Conservation (phyloP, 2,888 invertebrate species). For the Mesorhabditis belari region DNA sequence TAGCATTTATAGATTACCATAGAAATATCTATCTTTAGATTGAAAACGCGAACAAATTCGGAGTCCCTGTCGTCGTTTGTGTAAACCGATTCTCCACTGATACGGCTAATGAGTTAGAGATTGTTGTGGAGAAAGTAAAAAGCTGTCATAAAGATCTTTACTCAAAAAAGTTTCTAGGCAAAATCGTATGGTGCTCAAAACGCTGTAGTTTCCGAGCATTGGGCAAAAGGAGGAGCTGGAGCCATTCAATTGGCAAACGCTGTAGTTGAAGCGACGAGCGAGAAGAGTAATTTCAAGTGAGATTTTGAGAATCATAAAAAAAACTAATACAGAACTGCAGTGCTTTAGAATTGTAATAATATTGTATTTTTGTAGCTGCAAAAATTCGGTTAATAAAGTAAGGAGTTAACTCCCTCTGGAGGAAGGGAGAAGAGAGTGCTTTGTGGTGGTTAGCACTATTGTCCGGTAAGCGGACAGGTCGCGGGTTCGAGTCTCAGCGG, state of each 20-base stretch:
- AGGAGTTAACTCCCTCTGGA: too few relatives aligned
- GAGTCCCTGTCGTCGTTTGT: constrained; percentile 87
- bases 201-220: constrained; percentile 81
- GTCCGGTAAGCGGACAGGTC: too few relatives aligned
- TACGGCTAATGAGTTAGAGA: constrained; percentile 72
- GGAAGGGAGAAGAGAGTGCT: too few relatives aligned
- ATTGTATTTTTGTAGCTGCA: too few relatives aligned
- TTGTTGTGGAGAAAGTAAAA: constrained; percentile 64
- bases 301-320: not conserved
- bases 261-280: constrained; percentile 70
- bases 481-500: too few relatives aligned
- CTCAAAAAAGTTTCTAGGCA: constrained; percentile 54
- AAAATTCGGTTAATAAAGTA: too few relatives aligned
- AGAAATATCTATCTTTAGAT: constrained; percentile 61
- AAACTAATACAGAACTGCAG: not conserved
- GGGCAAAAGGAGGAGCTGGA: constrained; percentile 79
- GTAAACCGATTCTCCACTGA: constrained; percentile 81
- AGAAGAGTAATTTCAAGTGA: constrained; percentile 54
- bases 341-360: too few relatives aligned
- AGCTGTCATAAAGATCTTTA: not conserved
- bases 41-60: constrained; percentile 78
- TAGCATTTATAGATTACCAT: not conserved
- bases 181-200: constrained; percentile 74
- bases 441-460: too few relatives aligned
- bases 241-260: constrained; percentile 78